A percentile compares a stretch with the other conserved stretches of the same genome.
These are phyloP conservation scores for Octodon degus DNA, from an alignment of 2,113 vertebrate species.

Conservation along the genomic window DNA sequence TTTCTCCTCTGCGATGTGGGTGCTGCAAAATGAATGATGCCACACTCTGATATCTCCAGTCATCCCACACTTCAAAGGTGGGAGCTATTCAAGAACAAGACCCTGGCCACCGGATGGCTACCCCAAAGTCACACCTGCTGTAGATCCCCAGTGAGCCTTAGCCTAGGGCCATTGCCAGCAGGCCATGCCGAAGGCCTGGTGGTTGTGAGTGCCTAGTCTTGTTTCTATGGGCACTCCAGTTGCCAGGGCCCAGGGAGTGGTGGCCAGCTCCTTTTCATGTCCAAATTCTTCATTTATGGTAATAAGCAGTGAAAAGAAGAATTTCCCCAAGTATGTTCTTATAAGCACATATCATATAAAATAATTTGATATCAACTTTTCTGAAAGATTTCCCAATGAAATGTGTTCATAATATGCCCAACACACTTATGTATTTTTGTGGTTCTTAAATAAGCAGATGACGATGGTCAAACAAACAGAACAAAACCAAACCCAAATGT, in stretches of 20 bases:
- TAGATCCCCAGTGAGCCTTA: neutral
- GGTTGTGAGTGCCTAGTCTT: neutral
- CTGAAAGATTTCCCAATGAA: conserved; percentile 25
- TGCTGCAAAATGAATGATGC: accelerated
- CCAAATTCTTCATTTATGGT: neutral
- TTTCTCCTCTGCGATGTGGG: neutral
- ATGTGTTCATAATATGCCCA: neutral
- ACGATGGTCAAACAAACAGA: neutral
- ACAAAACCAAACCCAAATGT: neutral
- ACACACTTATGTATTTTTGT: neutral
- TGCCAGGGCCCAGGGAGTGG: accelerated
- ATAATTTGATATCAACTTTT: neutral
- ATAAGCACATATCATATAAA: neutral
- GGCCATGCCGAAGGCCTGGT: accelerated
- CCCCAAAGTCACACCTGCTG: too few species aligned
- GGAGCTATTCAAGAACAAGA: neutral
- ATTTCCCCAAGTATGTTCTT: neutral
- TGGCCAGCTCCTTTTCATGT: neutral
- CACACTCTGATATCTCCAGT: too few species aligned
- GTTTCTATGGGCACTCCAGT: neutral
- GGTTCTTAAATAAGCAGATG: neutral
- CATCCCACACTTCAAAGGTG: neutral
- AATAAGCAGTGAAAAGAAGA: neutral
- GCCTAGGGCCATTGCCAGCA: neutral
- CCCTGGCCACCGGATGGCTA: neutral